These are phyloP conservation scores for Rhorus exstirpatorius DNA, from an alignment of 2,888 invertebrate species.

Conservation along the genomic window DNA sequence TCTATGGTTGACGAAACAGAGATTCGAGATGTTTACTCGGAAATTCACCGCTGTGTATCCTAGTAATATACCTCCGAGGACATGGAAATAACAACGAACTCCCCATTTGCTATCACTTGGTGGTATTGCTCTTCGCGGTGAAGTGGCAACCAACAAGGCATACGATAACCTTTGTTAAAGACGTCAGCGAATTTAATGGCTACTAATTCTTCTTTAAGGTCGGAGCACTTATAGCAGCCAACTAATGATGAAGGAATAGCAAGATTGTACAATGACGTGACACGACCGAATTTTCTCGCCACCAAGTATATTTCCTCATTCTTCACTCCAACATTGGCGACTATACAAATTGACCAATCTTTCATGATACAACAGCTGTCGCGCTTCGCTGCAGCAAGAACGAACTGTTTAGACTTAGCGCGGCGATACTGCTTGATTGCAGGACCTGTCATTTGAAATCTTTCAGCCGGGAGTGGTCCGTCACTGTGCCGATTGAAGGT, in stretches of 20 bases:
- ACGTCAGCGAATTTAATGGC: conserved; percentile 12
- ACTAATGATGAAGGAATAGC: conserved; percentile 21
- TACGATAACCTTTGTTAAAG: conserved; percentile 9
- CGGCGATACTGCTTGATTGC: conserved; percentile 28
- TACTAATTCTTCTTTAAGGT: conserved; percentile 8
- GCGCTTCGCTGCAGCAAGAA: not conserved
- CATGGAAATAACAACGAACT: conserved; percentile 7
- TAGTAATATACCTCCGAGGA: not conserved
- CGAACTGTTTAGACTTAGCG: not conserved
- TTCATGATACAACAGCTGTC: conserved; percentile 27
- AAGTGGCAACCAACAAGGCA: conserved; percentile 19
- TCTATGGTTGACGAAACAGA: too few relatives aligned
- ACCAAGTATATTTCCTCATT: not conserved
- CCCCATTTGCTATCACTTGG: not conserved
- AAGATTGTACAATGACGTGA: conserved; percentile 21
- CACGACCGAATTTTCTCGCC: not conserved
- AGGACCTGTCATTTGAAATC: not conserved
- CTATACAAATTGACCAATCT: conserved; percentile 1
- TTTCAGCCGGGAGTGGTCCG: conserved; percentile 14
- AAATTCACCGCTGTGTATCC: too few relatives aligned
- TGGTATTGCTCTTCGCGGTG: not conserved
- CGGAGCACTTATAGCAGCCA: conserved; percentile 26
- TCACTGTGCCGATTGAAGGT: not conserved
- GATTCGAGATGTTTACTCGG: too few relatives aligned
- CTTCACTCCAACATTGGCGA: conserved; percentile 5